phyloP scores from a whole-genome alignment of 1,140 invertebrate genomes.

The Littorina saxatilis region DNA sequence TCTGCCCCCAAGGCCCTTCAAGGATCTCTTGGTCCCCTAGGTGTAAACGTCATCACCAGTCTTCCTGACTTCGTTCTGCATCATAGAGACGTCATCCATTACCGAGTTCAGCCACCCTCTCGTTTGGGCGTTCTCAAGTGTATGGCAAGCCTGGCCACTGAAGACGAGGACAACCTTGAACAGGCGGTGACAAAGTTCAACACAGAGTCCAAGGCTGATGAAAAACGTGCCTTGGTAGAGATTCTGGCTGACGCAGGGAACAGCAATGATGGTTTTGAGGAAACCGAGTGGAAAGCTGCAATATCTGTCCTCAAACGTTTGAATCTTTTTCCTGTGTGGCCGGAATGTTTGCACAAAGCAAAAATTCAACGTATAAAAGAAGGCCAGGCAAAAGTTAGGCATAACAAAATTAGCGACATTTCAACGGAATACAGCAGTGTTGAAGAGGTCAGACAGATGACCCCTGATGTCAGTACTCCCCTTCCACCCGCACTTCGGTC shows the following conservation, averaged over 20 bases:
- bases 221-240: not conserved
- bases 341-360: too few relatives aligned
- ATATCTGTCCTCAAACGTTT: not conserved
- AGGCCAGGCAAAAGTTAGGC: too few relatives aligned
- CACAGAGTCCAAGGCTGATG: not conserved
- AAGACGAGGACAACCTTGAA: too few relatives aligned
- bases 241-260: not conserved
- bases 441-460: not conserved
- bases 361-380: too few relatives aligned
- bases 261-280: not conserved
- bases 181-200: not conserved
- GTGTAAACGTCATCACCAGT: not conserved
- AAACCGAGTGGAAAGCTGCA: not conserved
- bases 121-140: not conserved
- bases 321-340: slow-evolving; percentile 4
- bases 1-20: not conserved
- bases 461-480: not conserved
- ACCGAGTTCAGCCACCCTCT: not conserved
- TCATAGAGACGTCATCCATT: not conserved
- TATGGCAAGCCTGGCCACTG: not conserved
- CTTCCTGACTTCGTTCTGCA: slow-evolving; percentile 15
- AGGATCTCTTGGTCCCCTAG: not conserved
- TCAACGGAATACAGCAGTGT: not conserved
- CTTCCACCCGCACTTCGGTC: not conserved
- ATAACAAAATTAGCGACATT: too few relatives aligned